phyloP scores from a whole-genome alignment of 2,888 invertebrate species.

The Mycalesis mineus region DNA sequence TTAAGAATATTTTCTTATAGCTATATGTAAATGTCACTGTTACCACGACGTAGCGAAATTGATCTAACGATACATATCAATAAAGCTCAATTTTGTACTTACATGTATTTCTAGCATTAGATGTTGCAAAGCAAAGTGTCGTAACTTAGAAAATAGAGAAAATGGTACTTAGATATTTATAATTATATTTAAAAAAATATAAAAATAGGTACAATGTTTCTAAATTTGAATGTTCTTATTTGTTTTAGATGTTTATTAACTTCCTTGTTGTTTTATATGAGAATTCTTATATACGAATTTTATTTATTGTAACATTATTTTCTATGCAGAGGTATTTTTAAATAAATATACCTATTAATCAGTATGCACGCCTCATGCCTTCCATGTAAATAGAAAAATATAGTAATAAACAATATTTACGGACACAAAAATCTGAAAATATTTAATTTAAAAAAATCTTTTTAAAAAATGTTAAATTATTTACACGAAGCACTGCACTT shows the following conservation, averaged over 20 bases:
- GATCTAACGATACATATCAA: constrained; percentile 72
- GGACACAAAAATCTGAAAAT: constrained; percentile 21
- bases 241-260: constrained; percentile 34
- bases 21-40: not conserved
- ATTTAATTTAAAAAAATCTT: constrained; percentile 26
- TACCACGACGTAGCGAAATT: constrained; percentile 38
- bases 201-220: constrained; percentile 45
- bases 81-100: constrained; percentile 76
- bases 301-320: constrained; percentile 15
- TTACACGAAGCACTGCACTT: constrained; percentile 29
- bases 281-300: constrained; percentile 11
- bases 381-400: constrained; percentile 66
- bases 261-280: constrained; percentile 29
- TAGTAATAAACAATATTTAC: constrained; percentile 27
- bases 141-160: constrained; percentile 41
- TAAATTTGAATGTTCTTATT: constrained; percentile 40
- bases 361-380: constrained; percentile 64
- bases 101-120: constrained; percentile 66
- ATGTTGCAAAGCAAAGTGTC: constrained; percentile 65
- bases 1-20: no score
- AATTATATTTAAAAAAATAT: constrained; percentile 8
- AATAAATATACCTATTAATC: constrained; percentile 34
- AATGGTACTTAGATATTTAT: constrained; percentile 33
- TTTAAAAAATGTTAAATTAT: constrained; percentile 26
- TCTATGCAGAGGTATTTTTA: constrained; percentile 31